Base-by-base conservation (phyloP, 2,888 invertebrate species). In the Xestia c-nigrum region DNA sequence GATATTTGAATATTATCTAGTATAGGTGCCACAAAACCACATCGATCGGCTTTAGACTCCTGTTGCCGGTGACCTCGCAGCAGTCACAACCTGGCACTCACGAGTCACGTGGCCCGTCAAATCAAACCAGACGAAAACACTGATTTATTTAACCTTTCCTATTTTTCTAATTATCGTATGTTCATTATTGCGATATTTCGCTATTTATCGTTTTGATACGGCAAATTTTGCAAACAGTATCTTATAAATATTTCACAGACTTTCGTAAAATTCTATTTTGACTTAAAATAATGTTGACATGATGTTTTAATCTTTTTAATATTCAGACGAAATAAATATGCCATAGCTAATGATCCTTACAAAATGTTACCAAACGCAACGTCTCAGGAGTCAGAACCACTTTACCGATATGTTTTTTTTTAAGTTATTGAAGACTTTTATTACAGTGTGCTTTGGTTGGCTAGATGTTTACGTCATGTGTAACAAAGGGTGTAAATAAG, bases 41-140 rank as follows among this genome's bases (percentile, higher is more conserved):
- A 24, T 57, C 16, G 74, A 24, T 57, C 16, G 74, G 57, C 46
- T 38, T 74, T 47, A 21, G 61, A 40, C 24, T 5, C 3, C 7
- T 59, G 61, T 50, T n/a, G 50, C 31, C 7, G 59, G 14, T 21
- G 74, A 75, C 76, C 61, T 76, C 9, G 40, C 16, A 75, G n/a
- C n/a, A n/a, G n/a, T 55, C 55, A 12, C 55, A n/a, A n/a, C 43
- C 16, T 24, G 16, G 46, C 50, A 46, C 16, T 46, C 16, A 43
- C 57, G 31, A 31, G 19, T 50, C 43, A 59, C 57, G 31, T 76
- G 38, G 16, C 46, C 10, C 21, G 31, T 31, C 50, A 69, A 43
- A 59, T 50, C 9, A 38, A 67, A 50, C 16, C 9, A 43, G n/a
- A 63, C 43, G 31, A 38, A 64, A 61, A 74, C 3, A 10, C 5